phyloP scores from a whole-genome alignment of 2,888 invertebrate genomes.

The Flabesymbios commensalis region DNA sequence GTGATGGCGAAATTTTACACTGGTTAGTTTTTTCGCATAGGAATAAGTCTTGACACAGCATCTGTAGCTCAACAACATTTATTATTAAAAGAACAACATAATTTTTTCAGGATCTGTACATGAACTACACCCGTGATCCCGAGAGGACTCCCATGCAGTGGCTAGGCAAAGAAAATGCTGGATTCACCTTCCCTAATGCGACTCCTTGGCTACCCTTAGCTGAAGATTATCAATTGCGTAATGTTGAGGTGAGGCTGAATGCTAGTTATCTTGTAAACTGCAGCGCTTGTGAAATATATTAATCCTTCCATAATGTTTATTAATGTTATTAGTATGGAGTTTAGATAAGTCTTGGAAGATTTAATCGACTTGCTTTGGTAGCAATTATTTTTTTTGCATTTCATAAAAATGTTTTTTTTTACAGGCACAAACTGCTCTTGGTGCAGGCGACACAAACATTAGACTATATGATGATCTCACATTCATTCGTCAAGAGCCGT shows the following conservation, averaged over 20 bases:
- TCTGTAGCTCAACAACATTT: no score
- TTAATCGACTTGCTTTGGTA: no score
- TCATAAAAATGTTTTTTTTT: background rate
- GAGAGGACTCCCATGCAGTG: conserved; percentile 61
- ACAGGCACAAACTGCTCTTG: conserved; percentile 45
- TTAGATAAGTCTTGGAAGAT: no score
- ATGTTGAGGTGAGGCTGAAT: conserved; percentile 45
- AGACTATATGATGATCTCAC: conserved; percentile 42
- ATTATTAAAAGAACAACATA: no score
- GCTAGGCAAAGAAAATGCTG: conserved; percentile 45
- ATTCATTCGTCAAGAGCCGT: conserved; percentile 45
- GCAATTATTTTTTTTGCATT: background rate
- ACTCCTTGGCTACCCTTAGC: conserved; percentile 51
- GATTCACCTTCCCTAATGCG: conserved; percentile 43
- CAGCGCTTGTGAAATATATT: background rate
- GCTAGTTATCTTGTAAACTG: background rate
- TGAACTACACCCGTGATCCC: conserved; percentile 43
- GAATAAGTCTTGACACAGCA: no score
- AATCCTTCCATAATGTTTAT: no score
- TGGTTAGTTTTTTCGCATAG: no score
- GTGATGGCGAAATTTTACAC: no score
- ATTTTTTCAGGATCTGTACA: conserved; percentile 8
- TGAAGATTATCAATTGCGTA: conserved; percentile 36
- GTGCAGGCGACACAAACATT: conserved; percentile 35
- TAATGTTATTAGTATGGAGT: no score